Percentiles rank a stretch among this genome's conserved stretches.
Evolutionary conservation across 1,140 invertebrate genomes (phyloP).

Genomic region (Pogonomyrmex barbatus): DNA sequence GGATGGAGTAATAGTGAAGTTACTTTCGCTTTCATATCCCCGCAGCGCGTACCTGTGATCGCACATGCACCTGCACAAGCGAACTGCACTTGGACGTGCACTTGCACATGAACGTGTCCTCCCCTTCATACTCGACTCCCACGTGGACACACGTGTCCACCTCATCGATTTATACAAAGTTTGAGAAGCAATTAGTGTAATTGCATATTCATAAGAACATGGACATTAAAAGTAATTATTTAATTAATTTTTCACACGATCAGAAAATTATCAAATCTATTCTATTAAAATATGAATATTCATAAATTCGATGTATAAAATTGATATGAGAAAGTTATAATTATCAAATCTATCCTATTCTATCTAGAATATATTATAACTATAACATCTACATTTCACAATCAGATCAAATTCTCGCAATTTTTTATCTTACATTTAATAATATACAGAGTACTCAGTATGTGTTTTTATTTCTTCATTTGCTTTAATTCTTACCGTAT

Average conservation of each 20-base stretch:
- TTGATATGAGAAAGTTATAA: background rate
- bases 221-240: background rate
- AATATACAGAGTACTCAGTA: background rate
- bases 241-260: background rate
- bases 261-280: background rate
- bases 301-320: no score
- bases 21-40: slow-evolving; percentile 76
- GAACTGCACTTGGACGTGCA: slow-evolving; percentile 15
- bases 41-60: slow-evolving; percentile 31
- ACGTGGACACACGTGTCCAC: background rate
- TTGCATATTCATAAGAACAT: background rate
- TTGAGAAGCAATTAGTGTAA: background rate
- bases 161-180: background rate
- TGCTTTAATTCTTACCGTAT: background rate
- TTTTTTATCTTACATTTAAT: background rate
- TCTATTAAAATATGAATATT: background rate
- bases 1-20: slow-evolving; percentile 72
- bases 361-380: background rate
- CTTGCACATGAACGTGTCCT: no score
- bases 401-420: background rate
- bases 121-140: background rate
- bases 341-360: background rate
- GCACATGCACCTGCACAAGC: slow-evolving; percentile 63
- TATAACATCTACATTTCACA: background rate
- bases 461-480: background rate